Conservation (phyloP, 2,888 invertebrate genomes). For the Caenorhabditis auriculariae region DNA sequence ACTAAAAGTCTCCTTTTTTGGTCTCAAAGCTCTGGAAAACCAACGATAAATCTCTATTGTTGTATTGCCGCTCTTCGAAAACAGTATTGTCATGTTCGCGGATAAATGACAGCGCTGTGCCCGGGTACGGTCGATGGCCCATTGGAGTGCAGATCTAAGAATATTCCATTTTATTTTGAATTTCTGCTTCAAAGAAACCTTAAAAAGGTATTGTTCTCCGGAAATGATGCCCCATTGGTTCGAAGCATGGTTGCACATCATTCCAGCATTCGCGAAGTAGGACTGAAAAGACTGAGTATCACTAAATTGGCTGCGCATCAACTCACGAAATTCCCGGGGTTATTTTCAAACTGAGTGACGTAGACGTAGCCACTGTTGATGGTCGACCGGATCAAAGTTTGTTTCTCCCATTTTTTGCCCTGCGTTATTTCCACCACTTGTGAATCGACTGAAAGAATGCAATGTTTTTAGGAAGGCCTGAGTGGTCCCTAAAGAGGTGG, state of each 20-base stretch:
- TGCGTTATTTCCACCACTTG: constrained; percentile 58
- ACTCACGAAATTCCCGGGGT: constrained; percentile 63
- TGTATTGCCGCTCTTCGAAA: constrained; percentile 61
- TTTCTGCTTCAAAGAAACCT: constrained; percentile 18
- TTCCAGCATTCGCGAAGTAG: constrained; percentile 61
- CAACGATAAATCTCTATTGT: constrained; percentile 61
- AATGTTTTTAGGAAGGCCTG: not conserved
- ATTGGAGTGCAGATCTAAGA: constrained; percentile 60
- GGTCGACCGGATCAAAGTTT: constrained; percentile 59
- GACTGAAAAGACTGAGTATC: constrained; percentile 48
- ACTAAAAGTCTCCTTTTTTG: too few relatives aligned
- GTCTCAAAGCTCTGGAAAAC: too few relatives aligned
- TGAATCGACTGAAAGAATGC: constrained; percentile 53
- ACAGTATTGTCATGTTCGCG: constrained; percentile 53
- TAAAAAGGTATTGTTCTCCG: constrained; percentile 62
- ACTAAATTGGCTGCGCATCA: not conserved
- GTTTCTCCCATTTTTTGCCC: constrained; percentile 60
- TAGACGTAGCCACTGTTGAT: constrained; percentile 63
- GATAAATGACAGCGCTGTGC: constrained; percentile 60
- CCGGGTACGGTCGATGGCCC: constrained; percentile 59
- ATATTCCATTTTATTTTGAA: not conserved
- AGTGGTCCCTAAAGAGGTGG: too few relatives aligned
- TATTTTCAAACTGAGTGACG: constrained; percentile 63
- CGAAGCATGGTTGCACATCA: constrained; percentile 61
- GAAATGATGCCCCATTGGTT: constrained; percentile 62